Base-by-base conservation (phyloP, 2,797 vertebrate genomes). In the Hozukius guyotensis region DNA sequence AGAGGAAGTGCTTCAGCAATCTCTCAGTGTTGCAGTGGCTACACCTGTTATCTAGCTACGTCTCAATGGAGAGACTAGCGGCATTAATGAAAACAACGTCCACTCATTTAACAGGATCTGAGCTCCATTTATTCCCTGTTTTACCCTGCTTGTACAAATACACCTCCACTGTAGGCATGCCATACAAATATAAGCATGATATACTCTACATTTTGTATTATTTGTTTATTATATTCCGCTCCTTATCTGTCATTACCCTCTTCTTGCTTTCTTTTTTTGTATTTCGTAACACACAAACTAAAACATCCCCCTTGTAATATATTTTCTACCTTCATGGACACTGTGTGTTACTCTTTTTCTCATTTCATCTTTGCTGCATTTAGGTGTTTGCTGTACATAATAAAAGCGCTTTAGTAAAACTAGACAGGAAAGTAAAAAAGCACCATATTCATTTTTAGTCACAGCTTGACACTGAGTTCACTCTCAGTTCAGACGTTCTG, bases 1-100 rank as follows among this genome's bases (percentile, higher is more conserved):
- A 56, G 85, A 72, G 88, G 59, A 90, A 90, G 87, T 32, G 78
- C 81, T 66, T 52, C 61, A 70, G 73, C 60, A 59, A 14, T 79
- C 77, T 65, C 63, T 82, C n/a, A 32, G 25, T 10, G 70, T 60
- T 80, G 77, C 85, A 77, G 64, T 13, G 49, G 60, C 36, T 79
- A 65, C 77, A 81, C 85, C 82, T 88, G 82, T 65, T 75, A 29
- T 72, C 81, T 69, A 20, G 65, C 72, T 63, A 10, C 38, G 13
- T 56, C 53, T 82, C 62, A 67, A 42, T 79, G 77, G 46, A 65
- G 34, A 52, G 27, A 64, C 24, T 24, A n/a, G 60, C 1, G 20
- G 36, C 56, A 32, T 62, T 71, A 56, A 80, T 52, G 27, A 76
- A 84, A 85, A 86, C 36, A 75, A 72, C 77, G 27, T 27, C 7